These are phyloP conservation scores for Bhutanitis thaidina DNA, from an alignment of 2,888 invertebrate species.

Conservation along the genomic window DNA sequence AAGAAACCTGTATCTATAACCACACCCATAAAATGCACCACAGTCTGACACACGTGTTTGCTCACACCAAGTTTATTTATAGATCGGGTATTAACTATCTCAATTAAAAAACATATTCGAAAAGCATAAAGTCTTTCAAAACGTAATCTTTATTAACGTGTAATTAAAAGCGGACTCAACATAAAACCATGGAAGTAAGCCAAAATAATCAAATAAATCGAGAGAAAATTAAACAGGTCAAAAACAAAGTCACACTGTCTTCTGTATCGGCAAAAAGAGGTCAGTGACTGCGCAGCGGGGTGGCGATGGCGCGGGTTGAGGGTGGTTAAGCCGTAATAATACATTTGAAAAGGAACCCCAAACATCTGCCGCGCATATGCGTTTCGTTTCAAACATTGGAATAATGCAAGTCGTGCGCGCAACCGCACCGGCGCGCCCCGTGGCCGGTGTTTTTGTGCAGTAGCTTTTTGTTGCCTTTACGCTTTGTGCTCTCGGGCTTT, in stretches of 20 bases:
- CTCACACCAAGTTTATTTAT: constrained; percentile 60
- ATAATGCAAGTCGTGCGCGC: constrained; percentile 71
- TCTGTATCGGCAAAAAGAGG: constrained; percentile 61
- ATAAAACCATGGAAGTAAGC: neutral
- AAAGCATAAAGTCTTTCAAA: too few relatives aligned
- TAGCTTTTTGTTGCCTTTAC: constrained; percentile 70
- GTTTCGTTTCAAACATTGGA: constrained; percentile 59
- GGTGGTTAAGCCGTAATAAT: constrained; percentile 53
- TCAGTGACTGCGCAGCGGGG: constrained; percentile 70
- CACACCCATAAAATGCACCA: neutral
- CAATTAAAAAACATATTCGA: neutral
- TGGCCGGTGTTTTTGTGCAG: constrained; percentile 52
- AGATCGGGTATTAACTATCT: constrained; percentile 27
- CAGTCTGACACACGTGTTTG: constrained; percentile 55
- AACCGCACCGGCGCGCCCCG: constrained; percentile 48
- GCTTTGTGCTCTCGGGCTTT: constrained; percentile 69
- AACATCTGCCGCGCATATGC: constrained; percentile 77
- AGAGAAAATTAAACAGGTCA: constrained; percentile 53
- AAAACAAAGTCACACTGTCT: constrained; percentile 51
- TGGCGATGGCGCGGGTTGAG: constrained; percentile 45
- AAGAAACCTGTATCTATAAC: too few relatives aligned
- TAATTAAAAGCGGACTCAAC: constrained; percentile 4
- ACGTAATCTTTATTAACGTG: neutral
- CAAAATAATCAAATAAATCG: constrained; percentile 7
- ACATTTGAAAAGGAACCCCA: constrained; percentile 72